Evolutionary conservation across 92 coral and sea anemone genomes (phyloP), one percentile per base, ranked within the genome.

Genomic region (Heliopora coerulea): DNA sequence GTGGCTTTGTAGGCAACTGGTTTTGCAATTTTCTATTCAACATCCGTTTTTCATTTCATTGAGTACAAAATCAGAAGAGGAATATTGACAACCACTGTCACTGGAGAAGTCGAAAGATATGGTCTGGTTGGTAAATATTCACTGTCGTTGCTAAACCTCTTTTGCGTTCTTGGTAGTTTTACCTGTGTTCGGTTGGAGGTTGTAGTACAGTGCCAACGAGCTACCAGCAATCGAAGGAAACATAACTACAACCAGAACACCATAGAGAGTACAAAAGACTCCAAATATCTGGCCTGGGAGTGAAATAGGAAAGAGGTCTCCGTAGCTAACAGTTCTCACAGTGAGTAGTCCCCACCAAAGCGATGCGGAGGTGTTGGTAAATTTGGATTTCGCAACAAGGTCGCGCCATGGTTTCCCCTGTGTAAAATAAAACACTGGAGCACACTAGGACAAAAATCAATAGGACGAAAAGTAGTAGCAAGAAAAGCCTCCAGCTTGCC

Each of bases 321-420:
- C 98, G 54, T 93, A 93, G 5, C 98, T 96, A 21, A 93, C 96
- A 19, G 98, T 93, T 74, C 96, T 93, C 90, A 93, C 88, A 79
- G 98, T 93, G 67, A 93, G 85, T 11, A 93, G 88, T 49, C 98
- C 91, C 98, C 98, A 93, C 98, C 98, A 93, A 56, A 90, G 86
- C 62, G 98, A 90, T 52, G 84, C 91, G 25, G 98, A 96, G 30
- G 90, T 84, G 10, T 89, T 90, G 52, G 77, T 75, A 59, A 90
- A 93, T 0, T 44, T 50, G 5, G 89, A 72, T 25, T 78, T 49
- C 3, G 75, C 46, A 20, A 28, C 10, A 25, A 59, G 20, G 61
- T 76, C 57, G 80, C 64, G 14, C 73, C 42, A 68, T 87, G 80
- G 34, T 85, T 78, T 12, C 78, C 40, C 56, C 98, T 15, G 88